These are phyloP conservation scores for Drosophila multiciliata DNA, from an alignment of 2,888 invertebrate genomes.

Conservation along the genomic window DNA sequence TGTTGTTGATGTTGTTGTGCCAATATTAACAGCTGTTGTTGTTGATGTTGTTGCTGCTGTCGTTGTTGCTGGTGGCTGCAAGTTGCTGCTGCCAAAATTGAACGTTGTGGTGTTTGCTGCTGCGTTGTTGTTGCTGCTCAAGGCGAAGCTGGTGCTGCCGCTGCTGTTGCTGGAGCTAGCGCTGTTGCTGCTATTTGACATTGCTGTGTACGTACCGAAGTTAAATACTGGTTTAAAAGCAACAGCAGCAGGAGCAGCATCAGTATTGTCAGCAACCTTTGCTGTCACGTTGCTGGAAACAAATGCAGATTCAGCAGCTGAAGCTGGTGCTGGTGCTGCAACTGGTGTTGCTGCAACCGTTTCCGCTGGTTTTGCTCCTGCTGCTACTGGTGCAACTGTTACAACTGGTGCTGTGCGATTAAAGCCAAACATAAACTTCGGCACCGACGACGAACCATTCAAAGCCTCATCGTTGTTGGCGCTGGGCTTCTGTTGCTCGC, in stretches of 20 bases:
- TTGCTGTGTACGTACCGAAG: slow-evolving; percentile 28
- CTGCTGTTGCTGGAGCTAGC: slow-evolving; percentile 5
- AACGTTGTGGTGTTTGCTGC: slow-evolving; percentile 17
- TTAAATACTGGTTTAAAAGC: slow-evolving; percentile 4
- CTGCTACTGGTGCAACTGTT: slow-evolving; percentile 16
- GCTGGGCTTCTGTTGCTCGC: slow-evolving; percentile 86
- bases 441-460: slow-evolving; percentile 50
- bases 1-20: neutral
- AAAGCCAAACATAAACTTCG: slow-evolving; percentile 83
- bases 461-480: slow-evolving; percentile 28
- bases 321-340: neutral
- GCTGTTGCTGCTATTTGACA: slow-evolving; percentile 39
- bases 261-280: slow-evolving; percentile 26
- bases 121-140: slow-evolving; percentile 16
- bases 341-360: slow-evolving; percentile 16
- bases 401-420: slow-evolving; percentile 29
- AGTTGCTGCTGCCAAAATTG: slow-evolving; percentile 33
- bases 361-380: slow-evolving; percentile 11
- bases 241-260: slow-evolving; percentile 24
- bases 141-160: slow-evolving; percentile 6
- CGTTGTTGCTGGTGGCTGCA: slow-evolving; percentile 3
- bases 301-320: slow-evolving; percentile 54
- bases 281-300: slow-evolving; percentile 9
- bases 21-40: neutral
- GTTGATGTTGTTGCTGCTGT: slow-evolving; percentile 1